Base-by-base conservation (phyloP, 2,888 invertebrate genomes). In the Gymnosoma rotundatum region DNA sequence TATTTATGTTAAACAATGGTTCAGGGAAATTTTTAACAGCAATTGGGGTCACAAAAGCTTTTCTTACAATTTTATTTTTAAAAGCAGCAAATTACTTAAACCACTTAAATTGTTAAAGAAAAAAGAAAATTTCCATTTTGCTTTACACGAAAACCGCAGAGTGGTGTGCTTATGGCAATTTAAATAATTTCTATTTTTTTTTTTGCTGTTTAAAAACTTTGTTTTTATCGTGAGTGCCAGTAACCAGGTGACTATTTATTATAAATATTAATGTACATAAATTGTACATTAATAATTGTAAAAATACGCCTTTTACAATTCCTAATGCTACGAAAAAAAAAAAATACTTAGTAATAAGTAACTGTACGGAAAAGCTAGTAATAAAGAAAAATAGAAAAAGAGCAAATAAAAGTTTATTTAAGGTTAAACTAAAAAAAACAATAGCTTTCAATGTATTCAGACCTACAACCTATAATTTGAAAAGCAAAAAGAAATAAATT, bases 21-120 rank as follows among this genome's bases (percentile, higher is more conserved):
- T 78, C 67, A 78, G 74, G 81, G 67, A 84, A 84, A 81, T 78
- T 63, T 81, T 84, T 70, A n/a, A 70, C 74, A 70, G 81, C 78
- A 84, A 84, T 81, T 78, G 84, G 78, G 84, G 84, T 78, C 81
- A 84, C 16, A 84, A 60, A 84, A 60, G 54, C 56, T 81, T 80
- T 81, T 66, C 75, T 74, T 78, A 52, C 12, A 56, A 21, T 25
- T 10, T 63, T 75, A 78, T 66, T 69, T 61, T 48, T 4, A 63
- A 67, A 63, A 54, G 50, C 21, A 78, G n/a, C 63, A 81, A 81
- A 74, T 61, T 74, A 69, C 58, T 73, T 58, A 78, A 80, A 84
- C 84, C 84, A 73, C 84, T 80, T 63, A 74, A 73, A 81, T 84
- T 80, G 36, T 8, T 73, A 38, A 45, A 61, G 61, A 10, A 58